A percentile compares a stretch with the other conserved stretches of the same genome.
These are phyloP conservation scores for Ciconia boyciana DNA, from an alignment of 2,113 vertebrate species.

Conservation along the genomic window DNA sequence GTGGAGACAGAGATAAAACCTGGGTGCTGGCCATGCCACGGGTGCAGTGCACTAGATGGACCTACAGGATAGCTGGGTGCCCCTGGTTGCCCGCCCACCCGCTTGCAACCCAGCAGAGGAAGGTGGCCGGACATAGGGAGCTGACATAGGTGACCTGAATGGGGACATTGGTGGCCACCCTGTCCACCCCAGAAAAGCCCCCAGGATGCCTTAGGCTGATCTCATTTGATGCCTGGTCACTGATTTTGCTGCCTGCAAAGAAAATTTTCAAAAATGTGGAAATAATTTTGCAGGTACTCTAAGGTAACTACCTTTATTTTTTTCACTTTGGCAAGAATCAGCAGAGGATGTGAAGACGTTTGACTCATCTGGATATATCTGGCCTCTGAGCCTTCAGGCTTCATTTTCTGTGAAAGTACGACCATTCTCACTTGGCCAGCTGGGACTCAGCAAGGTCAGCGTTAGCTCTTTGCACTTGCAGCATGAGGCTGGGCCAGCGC, in stretches of 20 bases:
- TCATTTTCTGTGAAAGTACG: background rate
- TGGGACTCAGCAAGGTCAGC: background rate
- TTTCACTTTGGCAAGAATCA: background rate
- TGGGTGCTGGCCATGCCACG: background rate
- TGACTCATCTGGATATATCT: background rate
- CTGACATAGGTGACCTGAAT: accelerated
- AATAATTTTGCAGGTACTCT: no score
- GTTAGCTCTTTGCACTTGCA: background rate
- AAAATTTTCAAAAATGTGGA: background rate
- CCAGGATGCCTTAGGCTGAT: background rate
- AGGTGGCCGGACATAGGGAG: background rate
- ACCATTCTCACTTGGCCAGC: background rate
- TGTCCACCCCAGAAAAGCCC: background rate
- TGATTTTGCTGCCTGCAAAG: background rate
- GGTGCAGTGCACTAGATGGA: background rate
- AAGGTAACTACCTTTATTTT: no score
- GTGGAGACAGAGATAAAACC: accelerated
- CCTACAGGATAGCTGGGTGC: background rate
- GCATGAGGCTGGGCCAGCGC: no score
- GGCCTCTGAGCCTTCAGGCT: background rate
- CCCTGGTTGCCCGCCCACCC: accelerated
- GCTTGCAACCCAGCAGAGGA: accelerated
- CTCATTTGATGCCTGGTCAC: background rate
- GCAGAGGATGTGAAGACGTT: background rate
- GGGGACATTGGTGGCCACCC: background rate